A percentile compares a stretch with the other conserved stretches of the same genome.
Evolutionary conservation across 92 coral and sea anemone genomes (phyloP).

Genomic region (Muricea muricata): DNA sequence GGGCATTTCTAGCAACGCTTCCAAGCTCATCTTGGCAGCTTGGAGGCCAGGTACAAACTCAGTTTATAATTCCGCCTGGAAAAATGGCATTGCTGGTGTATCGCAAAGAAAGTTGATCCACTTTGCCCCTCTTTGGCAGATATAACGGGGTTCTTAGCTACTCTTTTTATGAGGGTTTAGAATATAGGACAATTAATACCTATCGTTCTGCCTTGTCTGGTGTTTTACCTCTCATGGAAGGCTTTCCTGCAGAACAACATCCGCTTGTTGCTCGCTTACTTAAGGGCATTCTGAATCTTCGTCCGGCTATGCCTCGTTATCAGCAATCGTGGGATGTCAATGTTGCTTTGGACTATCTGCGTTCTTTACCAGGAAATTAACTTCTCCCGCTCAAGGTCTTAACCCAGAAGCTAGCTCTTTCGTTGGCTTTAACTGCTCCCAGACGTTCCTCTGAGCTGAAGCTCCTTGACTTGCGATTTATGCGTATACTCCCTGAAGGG

Average conservation of each 20-base stretch:
- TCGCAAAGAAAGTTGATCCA: neutral
- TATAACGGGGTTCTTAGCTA: neutral
- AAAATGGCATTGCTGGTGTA: neutral
- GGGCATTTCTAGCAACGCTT: no score
- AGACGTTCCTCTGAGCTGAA: constrained; percentile 36
- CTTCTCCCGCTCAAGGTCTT: constrained; percentile 13
- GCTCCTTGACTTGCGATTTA: constrained; percentile 29
- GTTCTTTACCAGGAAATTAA: constrained; percentile 11
- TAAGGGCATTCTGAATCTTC: constrained; percentile 24
- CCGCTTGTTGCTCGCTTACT: constrained; percentile 4
- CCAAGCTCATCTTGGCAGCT: no score
- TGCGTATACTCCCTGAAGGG: constrained; percentile 35
- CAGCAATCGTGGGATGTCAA: constrained; percentile 34
- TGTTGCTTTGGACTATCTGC: constrained; percentile 5
- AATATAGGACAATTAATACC: constrained; percentile 17
- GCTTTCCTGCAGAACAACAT: constrained; percentile 33
- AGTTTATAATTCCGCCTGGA: neutral
- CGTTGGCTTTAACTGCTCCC: constrained; percentile 12
- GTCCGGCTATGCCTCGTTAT: constrained; percentile 51
- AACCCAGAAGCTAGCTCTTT: constrained; percentile 25
- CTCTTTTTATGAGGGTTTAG: neutral
- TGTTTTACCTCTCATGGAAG: constrained; percentile 25
- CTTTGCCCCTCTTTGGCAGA: neutral
- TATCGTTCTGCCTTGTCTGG: constrained; percentile 38
- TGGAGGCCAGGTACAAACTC: no score